Evolutionary conservation across 2,797 vertebrate genomes (phyloP).

Genomic region (Mycteria americana): DNA sequence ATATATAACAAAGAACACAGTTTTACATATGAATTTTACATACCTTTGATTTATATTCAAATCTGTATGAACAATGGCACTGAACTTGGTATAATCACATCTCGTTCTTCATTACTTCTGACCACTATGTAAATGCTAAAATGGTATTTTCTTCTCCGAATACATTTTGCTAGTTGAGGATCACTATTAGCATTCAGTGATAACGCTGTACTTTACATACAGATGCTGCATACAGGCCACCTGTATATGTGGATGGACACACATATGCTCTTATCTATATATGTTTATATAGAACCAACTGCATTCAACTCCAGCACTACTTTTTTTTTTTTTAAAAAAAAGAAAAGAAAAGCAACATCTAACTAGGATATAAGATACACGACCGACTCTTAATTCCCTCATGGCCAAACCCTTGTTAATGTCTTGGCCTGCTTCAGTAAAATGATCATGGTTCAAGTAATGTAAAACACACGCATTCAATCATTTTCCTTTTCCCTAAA

Average conservation of each 20-base stretch:
- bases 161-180: background rate
- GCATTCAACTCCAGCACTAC: background rate
- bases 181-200: background rate
- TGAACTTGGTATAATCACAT: background rate
- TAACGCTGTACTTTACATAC: background rate
- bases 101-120: background rate
- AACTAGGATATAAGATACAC: slow-evolving; percentile 55
- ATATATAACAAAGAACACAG: background rate
- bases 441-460: slow-evolving; percentile 77
- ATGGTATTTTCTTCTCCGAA: background rate
- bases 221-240: background rate
- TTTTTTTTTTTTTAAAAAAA: background rate
- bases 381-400: slow-evolving; percentile 69
- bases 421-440: slow-evolving; percentile 76
- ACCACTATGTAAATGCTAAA: background rate
- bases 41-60: background rate
- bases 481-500: slow-evolving; percentile 74
- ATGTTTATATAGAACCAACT: background rate
- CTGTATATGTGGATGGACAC: background rate
- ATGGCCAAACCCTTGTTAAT: slow-evolving; percentile 73
- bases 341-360: slow-evolving; percentile 6
- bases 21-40: background rate
- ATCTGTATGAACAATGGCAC: background rate
- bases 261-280: background rate
- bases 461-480: slow-evolving; percentile 75